Conservation (phyloP, 2,113 vertebrate species). For the Grantiella picta region DNA sequence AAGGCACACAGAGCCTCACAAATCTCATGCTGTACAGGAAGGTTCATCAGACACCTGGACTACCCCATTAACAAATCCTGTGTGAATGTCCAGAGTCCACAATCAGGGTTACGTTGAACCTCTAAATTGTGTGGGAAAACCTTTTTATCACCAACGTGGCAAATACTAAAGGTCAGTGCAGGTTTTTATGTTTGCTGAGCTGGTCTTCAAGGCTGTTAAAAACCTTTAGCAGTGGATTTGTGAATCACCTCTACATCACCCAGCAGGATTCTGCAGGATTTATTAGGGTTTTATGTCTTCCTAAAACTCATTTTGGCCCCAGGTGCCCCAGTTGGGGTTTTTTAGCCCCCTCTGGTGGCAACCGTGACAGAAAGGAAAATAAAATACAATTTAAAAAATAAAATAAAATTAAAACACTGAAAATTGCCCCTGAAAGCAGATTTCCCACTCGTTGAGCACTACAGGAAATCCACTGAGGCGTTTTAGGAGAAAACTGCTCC, state of each 20-base stretch:
- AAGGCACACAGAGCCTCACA: background rate
- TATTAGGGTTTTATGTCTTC: accelerated
- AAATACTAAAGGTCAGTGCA: background rate
- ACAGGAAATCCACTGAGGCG: background rate
- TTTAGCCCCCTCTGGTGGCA: conserved; percentile 9
- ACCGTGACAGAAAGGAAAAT: background rate
- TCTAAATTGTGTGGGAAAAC: background rate
- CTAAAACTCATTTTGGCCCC: accelerated
- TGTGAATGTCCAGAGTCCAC: background rate
- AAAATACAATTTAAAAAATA: background rate
- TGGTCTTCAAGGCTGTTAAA: background rate
- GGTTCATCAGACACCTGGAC: background rate
- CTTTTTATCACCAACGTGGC: background rate
- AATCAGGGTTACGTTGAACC: background rate
- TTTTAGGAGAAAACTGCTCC: background rate
- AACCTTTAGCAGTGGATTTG: background rate
- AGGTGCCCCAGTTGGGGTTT: accelerated
- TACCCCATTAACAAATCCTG: background rate
- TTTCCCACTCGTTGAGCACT: accelerated
- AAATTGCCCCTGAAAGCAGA: background rate
- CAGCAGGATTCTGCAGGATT: accelerated
- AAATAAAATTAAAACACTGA: background rate
- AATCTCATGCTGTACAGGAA: background rate
- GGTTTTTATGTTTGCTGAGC: background rate
- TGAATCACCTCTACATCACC: background rate